phyloP scores from a whole-genome alignment of 2,888 invertebrate species.

The Hemistola chrysoprasaria region DNA sequence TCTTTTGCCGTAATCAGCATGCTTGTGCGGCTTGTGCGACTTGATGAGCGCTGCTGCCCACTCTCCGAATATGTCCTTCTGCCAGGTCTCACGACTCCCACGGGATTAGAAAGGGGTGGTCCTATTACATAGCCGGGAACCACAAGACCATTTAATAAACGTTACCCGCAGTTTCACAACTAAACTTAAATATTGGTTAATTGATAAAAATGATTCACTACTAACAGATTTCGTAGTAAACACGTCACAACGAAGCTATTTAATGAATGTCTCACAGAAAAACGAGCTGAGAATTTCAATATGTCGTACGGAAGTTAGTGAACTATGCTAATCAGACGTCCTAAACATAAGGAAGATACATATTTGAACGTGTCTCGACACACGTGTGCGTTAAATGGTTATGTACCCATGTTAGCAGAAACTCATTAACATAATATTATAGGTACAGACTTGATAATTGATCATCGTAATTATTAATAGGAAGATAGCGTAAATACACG shows the following conservation, averaged over 20 bases:
- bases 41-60: no score
- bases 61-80: no score
- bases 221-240: constrained; percentile 25
- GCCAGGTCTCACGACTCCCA: no score
- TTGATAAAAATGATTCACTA: constrained; percentile 17
- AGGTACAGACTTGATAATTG: no score
- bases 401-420: no score
- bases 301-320: constrained; percentile 27
- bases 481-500: background rate
- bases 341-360: constrained; percentile 17
- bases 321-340: constrained; percentile 29
- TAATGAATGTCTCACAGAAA: constrained; percentile 12
- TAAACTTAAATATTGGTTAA: background rate
- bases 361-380: background rate
- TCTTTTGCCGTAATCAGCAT: no score
- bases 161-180: background rate
- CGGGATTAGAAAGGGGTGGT: no score
- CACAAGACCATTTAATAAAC: no score
- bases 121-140: no score
- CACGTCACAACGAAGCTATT: constrained; percentile 17
- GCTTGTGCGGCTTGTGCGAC: no score
- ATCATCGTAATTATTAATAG: no score
- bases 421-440: no score
- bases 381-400: constrained; percentile 1
- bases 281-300: constrained; percentile 25